Conservation (phyloP, 2,888 invertebrate genomes). For the Ormyrus pomaceus region DNA sequence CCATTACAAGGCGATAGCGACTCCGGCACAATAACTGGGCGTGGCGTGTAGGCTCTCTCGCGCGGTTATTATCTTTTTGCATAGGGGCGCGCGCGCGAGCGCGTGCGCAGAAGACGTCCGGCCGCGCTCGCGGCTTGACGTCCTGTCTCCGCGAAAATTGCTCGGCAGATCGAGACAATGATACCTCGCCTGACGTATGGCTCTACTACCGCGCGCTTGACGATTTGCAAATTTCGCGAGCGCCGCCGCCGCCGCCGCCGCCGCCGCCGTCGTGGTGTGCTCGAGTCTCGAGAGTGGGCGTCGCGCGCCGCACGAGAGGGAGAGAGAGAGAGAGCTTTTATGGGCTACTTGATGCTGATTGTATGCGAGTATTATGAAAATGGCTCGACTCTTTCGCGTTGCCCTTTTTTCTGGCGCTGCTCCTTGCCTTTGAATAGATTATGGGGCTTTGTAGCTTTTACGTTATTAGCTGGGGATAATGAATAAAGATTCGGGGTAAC, state of each 20-base stretch:
- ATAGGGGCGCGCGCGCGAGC: neutral
- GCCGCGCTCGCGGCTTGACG: neutral
- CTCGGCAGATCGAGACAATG: constrained; percentile 35
- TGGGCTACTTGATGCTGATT: constrained; percentile 5
- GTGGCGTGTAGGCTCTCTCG: constrained; percentile 35
- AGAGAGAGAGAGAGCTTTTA: neutral
- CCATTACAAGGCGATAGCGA: too few relatives aligned
- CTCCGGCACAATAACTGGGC: constrained; percentile 38
- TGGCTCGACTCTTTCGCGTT: neutral
- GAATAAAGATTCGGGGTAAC: too few relatives aligned
- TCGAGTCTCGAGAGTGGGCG: constrained; percentile 4
- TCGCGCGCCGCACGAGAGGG: too few relatives aligned
- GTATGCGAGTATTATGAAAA: constrained; percentile 11
- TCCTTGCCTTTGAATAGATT: too few relatives aligned
- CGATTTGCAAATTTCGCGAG: constrained; percentile 46
- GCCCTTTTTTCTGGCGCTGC: too few relatives aligned
- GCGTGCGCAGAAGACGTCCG: constrained; percentile 11
- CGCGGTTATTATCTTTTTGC: constrained; percentile 40
- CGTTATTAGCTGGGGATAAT: too few relatives aligned
- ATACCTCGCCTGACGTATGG: constrained; percentile 26
- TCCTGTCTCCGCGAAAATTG: constrained; percentile 24
- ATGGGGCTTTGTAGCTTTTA: too few relatives aligned
- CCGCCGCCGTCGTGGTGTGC: too few relatives aligned
- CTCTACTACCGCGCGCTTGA: neutral
- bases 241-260: neutral